Conservation (phyloP, 2,113 vertebrate species). For the Leptobrachium leishanense region DNA sequence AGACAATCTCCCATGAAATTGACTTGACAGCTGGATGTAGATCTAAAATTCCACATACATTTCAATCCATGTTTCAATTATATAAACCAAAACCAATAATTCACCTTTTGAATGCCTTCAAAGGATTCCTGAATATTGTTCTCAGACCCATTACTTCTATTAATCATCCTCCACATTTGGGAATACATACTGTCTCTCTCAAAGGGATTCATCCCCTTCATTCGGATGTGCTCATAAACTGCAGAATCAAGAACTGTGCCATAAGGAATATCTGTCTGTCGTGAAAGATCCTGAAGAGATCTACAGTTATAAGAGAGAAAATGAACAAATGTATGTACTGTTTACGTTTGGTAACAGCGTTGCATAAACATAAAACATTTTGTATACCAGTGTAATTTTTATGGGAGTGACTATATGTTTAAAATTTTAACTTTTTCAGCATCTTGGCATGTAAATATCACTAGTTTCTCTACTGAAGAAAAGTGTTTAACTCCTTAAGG, state of each 20-base stretch:
- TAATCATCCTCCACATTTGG: conserved; percentile 98
- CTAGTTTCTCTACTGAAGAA: too few relatives aligned
- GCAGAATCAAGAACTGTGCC: conserved; percentile 95
- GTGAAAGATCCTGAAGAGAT: conserved; percentile 94
- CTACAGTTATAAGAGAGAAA: conserved; percentile 61
- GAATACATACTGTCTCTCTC: conserved; percentile 97
- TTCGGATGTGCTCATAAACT: conserved; percentile 92
- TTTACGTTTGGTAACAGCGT: neutral
- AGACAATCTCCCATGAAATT: too few relatives aligned
- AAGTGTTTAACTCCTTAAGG: too few relatives aligned
- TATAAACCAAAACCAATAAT: too few relatives aligned
- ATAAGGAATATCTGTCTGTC: conserved; percentile 94
- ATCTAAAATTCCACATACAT: too few relatives aligned
- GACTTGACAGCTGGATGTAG: too few relatives aligned
- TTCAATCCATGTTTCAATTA: too few relatives aligned
- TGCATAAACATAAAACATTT: neutral
- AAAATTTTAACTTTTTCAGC: neutral
- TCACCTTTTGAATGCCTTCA: conserved; percentile 93
- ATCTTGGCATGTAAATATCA: conserved; percentile 7
- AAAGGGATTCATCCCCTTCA: conserved; percentile 95
- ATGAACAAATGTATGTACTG: conserved; percentile 8
- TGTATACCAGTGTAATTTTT: neutral
- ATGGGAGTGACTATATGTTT: too few relatives aligned
- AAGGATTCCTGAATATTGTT: conserved; percentile 93
- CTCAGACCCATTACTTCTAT: conserved; percentile 88